Evolutionary conservation across 2,797 vertebrate species (phyloP), one percentile per base, ranked within the genome.

Genomic region (Peromyscus aztecus): DNA sequence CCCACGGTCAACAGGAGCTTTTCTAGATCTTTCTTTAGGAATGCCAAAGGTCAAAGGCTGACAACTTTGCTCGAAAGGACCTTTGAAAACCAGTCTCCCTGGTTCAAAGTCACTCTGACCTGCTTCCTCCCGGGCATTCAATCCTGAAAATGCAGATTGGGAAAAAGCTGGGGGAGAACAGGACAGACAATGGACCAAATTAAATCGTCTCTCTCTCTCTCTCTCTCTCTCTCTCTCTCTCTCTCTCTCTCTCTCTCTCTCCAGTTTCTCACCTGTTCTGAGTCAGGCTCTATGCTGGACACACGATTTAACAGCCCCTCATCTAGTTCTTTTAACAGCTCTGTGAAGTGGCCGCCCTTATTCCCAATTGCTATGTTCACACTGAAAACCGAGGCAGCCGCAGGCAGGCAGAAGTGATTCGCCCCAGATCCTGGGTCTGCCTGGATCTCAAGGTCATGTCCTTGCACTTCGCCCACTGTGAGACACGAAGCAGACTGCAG

Each of bases 1-100:
- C 78, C 77, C 57, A 52, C 27, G 31, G 82, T 65, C 3, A 67
- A 49, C 34, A 67, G 95, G 71, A 92, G 61, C 19, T 49, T 80
- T 92, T 86, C 46, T 81, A 37, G 52, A 71, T 43, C 67, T 95
- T 52, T 77, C 27, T 52, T 91, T 80, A 40, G 82, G 80, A 81
- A 69, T 0, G 7, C 52, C 19, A 17, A 77, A 94, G 94, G 80
- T 87, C 89, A 61, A 31, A 40, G 61, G 52, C 84, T 7, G 2
- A 4, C 31, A 49, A 61, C 46, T 43, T 78, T 73, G 63, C 43
- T 8, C 14, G 27, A 67, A 24, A 63, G 34, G 61, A 59, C 61
- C 67, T 94, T 83, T 92, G 37, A 76, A 83, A 27, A 73, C 69
- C 69, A 81, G 67, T 34, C 17, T 31, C 61, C n/a, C 63, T 0